These are phyloP conservation scores for Antheraea mylitta DNA, from an alignment of 1,140 invertebrate species.

Conservation along the genomic window DNA sequence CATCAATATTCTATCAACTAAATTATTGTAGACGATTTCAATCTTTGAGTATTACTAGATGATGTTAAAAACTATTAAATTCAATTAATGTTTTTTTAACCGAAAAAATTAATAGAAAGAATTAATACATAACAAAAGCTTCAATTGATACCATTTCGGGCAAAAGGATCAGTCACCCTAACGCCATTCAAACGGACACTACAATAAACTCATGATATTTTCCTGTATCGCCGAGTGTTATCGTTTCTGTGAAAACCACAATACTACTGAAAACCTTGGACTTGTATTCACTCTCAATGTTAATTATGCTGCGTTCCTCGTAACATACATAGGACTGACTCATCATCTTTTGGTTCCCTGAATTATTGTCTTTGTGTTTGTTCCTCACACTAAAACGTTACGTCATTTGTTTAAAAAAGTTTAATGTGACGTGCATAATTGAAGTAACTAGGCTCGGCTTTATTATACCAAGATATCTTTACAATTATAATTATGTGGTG, in stretches of 20 bases:
- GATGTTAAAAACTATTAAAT: too few relatives aligned
- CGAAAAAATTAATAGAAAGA: background rate
- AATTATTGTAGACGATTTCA: too few relatives aligned
- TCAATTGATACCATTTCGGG: background rate
- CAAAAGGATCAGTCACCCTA: background rate
- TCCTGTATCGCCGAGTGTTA: background rate
- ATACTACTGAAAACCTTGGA: conserved; percentile 6
- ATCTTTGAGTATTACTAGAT: background rate
- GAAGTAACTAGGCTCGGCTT: background rate
- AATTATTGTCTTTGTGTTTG: conserved; percentile 3
- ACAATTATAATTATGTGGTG: too few relatives aligned
- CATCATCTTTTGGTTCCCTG: conserved; percentile 6
- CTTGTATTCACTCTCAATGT: conserved; percentile 4
- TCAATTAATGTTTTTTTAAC: too few relatives aligned
- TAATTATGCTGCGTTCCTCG: conserved; percentile 9
- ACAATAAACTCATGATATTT: background rate
- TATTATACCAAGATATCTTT: background rate
- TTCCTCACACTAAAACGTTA: background rate
- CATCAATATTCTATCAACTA: too few relatives aligned
- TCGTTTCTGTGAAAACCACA: conserved; percentile 1
- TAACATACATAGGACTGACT: conserved; percentile 1
- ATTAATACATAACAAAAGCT: background rate
- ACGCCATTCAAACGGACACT: background rate
- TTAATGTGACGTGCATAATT: background rate
- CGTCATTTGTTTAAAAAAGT: conserved; percentile 1